Evolutionary conservation across 1,140 invertebrate genomes (phyloP), one percentile per base, ranked within the genome.

Genomic region (Philotrypesis tridentata): DNA sequence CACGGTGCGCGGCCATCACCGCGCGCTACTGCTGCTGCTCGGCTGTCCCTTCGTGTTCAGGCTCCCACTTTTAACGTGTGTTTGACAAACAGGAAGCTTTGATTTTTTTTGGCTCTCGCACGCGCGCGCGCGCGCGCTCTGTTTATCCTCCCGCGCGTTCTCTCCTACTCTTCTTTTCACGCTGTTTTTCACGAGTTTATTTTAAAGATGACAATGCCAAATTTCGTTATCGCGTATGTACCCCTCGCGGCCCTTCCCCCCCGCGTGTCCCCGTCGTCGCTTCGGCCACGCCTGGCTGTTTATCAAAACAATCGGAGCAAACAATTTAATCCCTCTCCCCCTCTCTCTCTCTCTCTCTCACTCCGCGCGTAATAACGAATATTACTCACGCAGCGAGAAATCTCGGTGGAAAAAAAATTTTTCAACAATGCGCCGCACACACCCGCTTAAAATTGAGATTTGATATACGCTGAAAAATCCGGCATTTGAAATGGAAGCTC

Each of bases 71-170:
- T 73, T 37, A 82, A 77, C 80, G 67, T 82, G 80, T 82, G 75
- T 82, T 82, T 82, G 80, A 82, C 80, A 82, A 82, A 82, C 75
- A 73, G 68, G 27, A 65, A 72, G 67, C 68, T 82, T 82, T 82
- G 80, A 82, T 77, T 82, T 82, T 82, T 82, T 78, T 71, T 73
- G 2, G 33, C 5, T 23, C 43, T 37, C 23, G 40, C 37, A n/a
- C 43, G 23, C 27, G 43, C 43, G 17, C 8, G 27, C 48, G 17
- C 27, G 25, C 25, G 1, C 68, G 8, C 63, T 67, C 67, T 77
- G 73, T 72, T 77, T 77, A 48, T 72, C 48, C 72, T 70, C 63
- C 33, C 33, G 33, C 3, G 33, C 33, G 33, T 37, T 75, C 79
- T 68, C 12, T 14, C 12, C 40, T 12, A 14, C 72, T 33, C 71